These are phyloP conservation scores for Drosophila pegasa DNA, from an alignment of 2,888 invertebrate species.

Conservation along the genomic window DNA sequence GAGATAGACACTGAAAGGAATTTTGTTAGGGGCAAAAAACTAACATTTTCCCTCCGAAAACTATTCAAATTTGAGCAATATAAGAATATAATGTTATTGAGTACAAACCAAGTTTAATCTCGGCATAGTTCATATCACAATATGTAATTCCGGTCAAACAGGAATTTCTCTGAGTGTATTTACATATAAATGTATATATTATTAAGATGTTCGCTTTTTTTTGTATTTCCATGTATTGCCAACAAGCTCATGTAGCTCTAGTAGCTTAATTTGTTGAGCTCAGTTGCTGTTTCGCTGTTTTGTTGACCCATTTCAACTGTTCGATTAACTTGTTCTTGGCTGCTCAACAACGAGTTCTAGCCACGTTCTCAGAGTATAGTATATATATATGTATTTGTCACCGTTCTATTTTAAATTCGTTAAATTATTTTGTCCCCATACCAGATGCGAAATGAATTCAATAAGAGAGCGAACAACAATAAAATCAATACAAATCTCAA, in stretches of 20 bases:
- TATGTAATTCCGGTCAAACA: constrained; percentile 1
- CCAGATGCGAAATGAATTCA: constrained; percentile 4
- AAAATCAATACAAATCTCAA: constrained; percentile 28
- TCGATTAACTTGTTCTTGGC: constrained; percentile 60
- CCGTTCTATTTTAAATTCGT: constrained; percentile 3
- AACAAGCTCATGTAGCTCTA: constrained; percentile 24
- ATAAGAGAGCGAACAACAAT: constrained; percentile 14
- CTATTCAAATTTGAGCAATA: too few species aligned
- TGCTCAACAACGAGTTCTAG: constrained; percentile 21
- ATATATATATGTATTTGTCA: constrained; percentile 6
- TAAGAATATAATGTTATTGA: too few species aligned
- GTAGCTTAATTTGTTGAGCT: constrained; percentile 39
- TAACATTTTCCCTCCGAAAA: too few species aligned
- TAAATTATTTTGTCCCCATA: constrained; percentile 13
- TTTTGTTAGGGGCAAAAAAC: too few species aligned
- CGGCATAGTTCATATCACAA: not conserved
- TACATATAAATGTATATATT: constrained; percentile 9
- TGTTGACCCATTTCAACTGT: constrained; percentile 68
- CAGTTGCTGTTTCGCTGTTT: constrained; percentile 7
- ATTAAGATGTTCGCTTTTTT: not conserved
- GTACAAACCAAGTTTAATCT: not conserved
- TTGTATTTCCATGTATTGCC: not conserved
- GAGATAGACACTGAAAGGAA: not conserved
- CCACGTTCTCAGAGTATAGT: constrained; percentile 9
- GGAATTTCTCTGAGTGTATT: constrained; percentile 4